Evolutionary conservation across 2,888 invertebrate genomes (phyloP).

Genomic region (Polydrusus tereticollis): DNA sequence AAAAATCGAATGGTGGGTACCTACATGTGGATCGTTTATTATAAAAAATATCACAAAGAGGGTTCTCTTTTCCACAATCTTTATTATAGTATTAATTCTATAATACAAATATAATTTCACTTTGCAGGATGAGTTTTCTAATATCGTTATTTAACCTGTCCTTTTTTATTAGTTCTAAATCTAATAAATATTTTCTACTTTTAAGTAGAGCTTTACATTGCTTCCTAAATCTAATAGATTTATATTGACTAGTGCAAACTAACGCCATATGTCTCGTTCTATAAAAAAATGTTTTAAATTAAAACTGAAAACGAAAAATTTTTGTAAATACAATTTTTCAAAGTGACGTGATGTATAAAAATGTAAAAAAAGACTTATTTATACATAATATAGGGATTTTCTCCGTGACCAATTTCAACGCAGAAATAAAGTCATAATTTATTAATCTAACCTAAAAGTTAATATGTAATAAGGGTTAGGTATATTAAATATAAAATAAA

Average conservation of each 20-base stretch:
- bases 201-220: constrained; percentile 53
- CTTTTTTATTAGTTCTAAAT: constrained; percentile 27
- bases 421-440: constrained; percentile 51
- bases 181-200: constrained; percentile 39
- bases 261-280: constrained; percentile 51
- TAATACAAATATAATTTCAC: too few relatives aligned
- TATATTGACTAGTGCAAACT: constrained; percentile 54
- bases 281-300: constrained; percentile 56
- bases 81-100: too few relatives aligned
- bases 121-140: too few relatives aligned
- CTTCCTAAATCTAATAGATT: constrained; percentile 53
- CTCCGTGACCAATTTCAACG: constrained; percentile 52
- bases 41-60: too few relatives aligned
- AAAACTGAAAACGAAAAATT: constrained; percentile 52
- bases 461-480: background rate
- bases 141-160: constrained; percentile 15
- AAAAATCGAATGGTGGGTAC: too few relatives aligned
- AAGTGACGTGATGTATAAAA: constrained; percentile 35
- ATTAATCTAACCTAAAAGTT: background rate
- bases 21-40: too few relatives aligned
- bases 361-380: constrained; percentile 38
- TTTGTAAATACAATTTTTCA: constrained; percentile 27
- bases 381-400: constrained; percentile 28
- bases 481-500: background rate
- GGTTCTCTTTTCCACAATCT: too few relatives aligned